Conservation (phyloP, 2,797 vertebrate genomes). For the Prunella strophiata region DNA sequence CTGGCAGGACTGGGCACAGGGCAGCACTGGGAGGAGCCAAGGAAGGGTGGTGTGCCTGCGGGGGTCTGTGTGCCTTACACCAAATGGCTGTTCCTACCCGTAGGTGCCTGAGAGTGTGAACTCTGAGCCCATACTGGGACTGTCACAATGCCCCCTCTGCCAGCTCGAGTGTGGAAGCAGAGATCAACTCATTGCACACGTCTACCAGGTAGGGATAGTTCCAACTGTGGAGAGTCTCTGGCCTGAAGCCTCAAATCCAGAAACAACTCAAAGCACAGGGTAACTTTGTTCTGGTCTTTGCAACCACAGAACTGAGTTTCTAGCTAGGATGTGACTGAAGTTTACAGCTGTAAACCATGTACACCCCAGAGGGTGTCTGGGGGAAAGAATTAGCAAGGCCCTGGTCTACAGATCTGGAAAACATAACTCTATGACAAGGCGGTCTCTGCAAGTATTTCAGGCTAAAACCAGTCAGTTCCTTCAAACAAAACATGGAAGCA, state of each 20-base stretch:
- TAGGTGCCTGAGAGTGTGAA: slow-evolving; percentile 69
- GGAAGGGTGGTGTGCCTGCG: neutral
- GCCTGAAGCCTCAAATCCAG: neutral
- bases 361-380: neutral
- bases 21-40: neutral
- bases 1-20: neutral
- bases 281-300: neutral
- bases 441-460: neutral
- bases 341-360: neutral
- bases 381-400: neutral
- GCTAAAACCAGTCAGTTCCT: neutral
- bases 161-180: slow-evolving; percentile 91
- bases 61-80: neutral
- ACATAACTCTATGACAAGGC: neutral
- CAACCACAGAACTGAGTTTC: neutral
- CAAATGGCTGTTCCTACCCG: neutral
- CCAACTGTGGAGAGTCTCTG: neutral
- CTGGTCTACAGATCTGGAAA: neutral
- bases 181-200: slow-evolving; percentile 92
- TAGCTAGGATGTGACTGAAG: neutral
- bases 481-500: neutral
- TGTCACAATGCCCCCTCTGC: slow-evolving; percentile 92
- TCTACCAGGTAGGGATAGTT: slow-evolving; percentile 88
- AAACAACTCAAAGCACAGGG: neutral
- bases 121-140: slow-evolving; percentile 69